phyloP scores from a whole-genome alignment of 1,140 invertebrate species.

The Papilio glaucus region DNA sequence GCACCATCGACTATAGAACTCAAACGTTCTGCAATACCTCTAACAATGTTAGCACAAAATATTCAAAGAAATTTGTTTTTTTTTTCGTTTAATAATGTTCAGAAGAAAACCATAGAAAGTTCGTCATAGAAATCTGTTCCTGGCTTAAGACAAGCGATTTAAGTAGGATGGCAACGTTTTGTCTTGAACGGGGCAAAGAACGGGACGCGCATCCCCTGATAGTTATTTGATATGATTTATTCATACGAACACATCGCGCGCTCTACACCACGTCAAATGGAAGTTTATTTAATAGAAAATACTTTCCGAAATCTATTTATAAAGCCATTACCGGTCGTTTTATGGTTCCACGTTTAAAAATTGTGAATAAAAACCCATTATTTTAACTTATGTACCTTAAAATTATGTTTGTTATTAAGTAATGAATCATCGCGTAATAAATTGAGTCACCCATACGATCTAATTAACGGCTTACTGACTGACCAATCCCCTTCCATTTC shows the following conservation, averaged over 20 bases:
- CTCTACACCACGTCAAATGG: constrained; percentile 64
- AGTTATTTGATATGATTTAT: constrained; percentile 82
- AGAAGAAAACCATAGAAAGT: background rate
- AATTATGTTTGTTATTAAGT: too few species aligned
- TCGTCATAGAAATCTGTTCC: constrained; percentile 44
- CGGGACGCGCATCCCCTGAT: constrained; percentile 63
- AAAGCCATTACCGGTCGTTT: constrained; percentile 66
- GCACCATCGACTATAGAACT: too few species aligned
- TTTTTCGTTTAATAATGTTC: too few species aligned
- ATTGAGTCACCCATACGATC: too few species aligned
- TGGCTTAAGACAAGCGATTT: constrained; percentile 49
- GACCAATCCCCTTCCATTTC: too few species aligned
- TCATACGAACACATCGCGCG: constrained; percentile 68
- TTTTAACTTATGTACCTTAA: background rate
- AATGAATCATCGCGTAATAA: too few species aligned
- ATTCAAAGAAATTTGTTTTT: too few species aligned
- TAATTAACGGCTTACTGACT: too few species aligned
- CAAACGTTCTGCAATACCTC: too few species aligned
- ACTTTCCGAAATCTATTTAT: constrained; percentile 78
- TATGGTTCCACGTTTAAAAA: constrained; percentile 29
- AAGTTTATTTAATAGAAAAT: constrained; percentile 80
- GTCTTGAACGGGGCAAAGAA: constrained; percentile 57
- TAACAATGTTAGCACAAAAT: too few species aligned
- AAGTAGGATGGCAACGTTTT: constrained; percentile 55
- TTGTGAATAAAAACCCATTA: constrained; percentile 1